These are phyloP conservation scores for Turritopsis dohrnii DNA, from an alignment of 30 jellyfish, hydroid and myxozoan species.

Conservation along the genomic window DNA sequence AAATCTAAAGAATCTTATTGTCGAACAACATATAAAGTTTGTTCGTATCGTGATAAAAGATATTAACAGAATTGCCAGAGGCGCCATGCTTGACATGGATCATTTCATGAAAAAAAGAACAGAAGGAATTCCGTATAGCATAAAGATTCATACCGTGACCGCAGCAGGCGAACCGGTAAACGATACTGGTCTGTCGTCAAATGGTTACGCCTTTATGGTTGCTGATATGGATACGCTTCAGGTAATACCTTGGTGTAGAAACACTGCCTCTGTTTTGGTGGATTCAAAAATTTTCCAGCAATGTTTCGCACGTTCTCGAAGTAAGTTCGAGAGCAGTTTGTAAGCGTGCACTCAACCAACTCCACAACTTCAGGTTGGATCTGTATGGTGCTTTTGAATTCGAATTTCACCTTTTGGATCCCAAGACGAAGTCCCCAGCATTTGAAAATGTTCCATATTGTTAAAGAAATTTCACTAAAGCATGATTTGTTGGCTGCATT, in stretches of 20 bases:
- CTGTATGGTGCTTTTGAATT: conserved; percentile 29
- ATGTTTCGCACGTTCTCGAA: not conserved
- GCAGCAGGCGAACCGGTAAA: not conserved
- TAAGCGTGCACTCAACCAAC: not conserved
- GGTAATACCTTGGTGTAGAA: conserved; percentile 18
- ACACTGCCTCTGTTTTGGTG: conserved; percentile 19
- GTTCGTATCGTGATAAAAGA: conserved; percentile 14
- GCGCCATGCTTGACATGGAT: conserved; percentile 11
- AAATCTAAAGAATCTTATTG: not conserved
- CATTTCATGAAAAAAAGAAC: not conserved
- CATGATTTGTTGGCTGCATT: conserved; percentile 15
- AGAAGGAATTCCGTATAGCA: not conserved
- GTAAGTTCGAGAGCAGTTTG: conserved; percentile 6
- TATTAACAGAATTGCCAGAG: conserved; percentile 20
- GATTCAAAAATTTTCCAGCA: not conserved
- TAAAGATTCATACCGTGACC: not conserved
- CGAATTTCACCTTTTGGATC: conserved; percentile 22
- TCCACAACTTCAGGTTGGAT: not conserved
- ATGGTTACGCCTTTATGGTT: not conserved
- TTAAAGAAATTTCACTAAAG: conserved; percentile 5
- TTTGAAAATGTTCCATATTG: not conserved
- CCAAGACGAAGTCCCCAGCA: not conserved
- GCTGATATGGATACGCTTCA: conserved; percentile 19
- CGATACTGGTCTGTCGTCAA: not conserved
- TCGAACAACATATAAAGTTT: not conserved